Evolutionary conservation across 2,888 invertebrate genomes (phyloP).

Genomic region (Luperina testacea): DNA sequence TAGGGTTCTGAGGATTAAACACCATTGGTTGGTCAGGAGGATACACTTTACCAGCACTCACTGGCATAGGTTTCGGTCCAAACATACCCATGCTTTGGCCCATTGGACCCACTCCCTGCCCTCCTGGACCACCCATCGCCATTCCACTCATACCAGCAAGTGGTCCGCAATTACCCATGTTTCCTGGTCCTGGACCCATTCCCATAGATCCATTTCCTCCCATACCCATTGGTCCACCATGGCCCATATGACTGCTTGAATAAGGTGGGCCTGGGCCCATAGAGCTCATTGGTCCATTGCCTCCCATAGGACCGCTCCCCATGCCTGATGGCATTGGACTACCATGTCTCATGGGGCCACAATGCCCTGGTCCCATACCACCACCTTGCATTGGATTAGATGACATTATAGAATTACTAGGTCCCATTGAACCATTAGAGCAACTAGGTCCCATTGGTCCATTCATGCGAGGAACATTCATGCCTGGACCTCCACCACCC

Average conservation of each 20-base stretch:
- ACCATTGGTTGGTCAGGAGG: constrained; percentile 99
- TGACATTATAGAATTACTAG: constrained; percentile 90
- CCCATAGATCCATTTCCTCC: constrained; percentile 87
- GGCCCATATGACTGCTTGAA: constrained; percentile 87
- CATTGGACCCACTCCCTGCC: constrained; percentile 90
- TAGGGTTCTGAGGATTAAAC: constrained; percentile 99
- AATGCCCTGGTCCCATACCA: constrained; percentile 88
- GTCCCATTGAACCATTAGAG: constrained; percentile 90
- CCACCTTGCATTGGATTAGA: constrained; percentile 88
- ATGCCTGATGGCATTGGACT: constrained; percentile 90
- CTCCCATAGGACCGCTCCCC: constrained; percentile 90
- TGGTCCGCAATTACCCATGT: constrained; percentile 88
- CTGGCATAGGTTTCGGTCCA: constrained; percentile 97
- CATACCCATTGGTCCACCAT: constrained; percentile 89
- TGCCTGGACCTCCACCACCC: constrained; percentile 91
- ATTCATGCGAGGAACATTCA: constrained; percentile 90
- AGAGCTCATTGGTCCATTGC: constrained; percentile 87
- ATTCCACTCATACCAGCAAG: constrained; percentile 89
- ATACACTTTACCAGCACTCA: constrained; percentile 97
- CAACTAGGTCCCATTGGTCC: constrained; percentile 89
- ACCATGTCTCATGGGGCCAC: constrained; percentile 89
- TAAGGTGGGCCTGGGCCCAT: constrained; percentile 88
- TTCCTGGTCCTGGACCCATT: constrained; percentile 87
- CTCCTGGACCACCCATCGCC: constrained; percentile 89
- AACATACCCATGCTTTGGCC: constrained; percentile 91